Evolutionary conservation across 2,113 vertebrate species (phyloP).

Genomic region (Leucopsar rothschildi): DNA sequence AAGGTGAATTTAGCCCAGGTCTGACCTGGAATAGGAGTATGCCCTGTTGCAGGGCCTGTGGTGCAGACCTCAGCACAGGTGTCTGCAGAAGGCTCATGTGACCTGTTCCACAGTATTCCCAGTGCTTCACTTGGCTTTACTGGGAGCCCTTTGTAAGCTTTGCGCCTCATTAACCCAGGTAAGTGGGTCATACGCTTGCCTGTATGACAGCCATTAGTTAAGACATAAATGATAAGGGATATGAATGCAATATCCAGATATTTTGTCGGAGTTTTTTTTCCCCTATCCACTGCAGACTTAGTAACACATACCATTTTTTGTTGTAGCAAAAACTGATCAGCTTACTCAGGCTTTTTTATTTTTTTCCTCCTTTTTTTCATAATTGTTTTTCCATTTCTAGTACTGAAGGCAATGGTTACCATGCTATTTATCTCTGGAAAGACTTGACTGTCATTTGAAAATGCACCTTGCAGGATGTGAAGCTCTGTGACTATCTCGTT

Average conservation of each 20-base stretch:
- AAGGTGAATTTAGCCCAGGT: not conserved
- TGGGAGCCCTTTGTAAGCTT: not conserved
- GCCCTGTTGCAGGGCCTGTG: not conserved
- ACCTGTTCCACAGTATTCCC: not conserved
- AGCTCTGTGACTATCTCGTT: not conserved
- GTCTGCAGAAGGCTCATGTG: not conserved
- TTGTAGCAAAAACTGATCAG: not conserved
- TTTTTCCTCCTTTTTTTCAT: too few species aligned
- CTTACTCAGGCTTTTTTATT: not conserved
- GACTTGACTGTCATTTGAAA: not conserved
- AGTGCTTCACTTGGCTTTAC: not conserved
- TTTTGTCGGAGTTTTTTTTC: not conserved
- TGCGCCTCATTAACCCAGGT: not conserved
- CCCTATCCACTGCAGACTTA: not conserved
- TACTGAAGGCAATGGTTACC: not conserved
- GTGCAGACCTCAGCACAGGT: not conserved
- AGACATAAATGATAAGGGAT: not conserved
- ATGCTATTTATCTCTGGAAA: not conserved
- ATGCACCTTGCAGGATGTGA: not conserved
- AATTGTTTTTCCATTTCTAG: not conserved
- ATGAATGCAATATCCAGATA: not conserved
- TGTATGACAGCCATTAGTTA: not conserved
- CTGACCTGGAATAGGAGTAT: not conserved
- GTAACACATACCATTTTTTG: not conserved
- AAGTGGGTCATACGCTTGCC: not conserved